phyloP scores from a whole-genome alignment of 2,113 vertebrate species.

The Xerus inauris region DNA sequence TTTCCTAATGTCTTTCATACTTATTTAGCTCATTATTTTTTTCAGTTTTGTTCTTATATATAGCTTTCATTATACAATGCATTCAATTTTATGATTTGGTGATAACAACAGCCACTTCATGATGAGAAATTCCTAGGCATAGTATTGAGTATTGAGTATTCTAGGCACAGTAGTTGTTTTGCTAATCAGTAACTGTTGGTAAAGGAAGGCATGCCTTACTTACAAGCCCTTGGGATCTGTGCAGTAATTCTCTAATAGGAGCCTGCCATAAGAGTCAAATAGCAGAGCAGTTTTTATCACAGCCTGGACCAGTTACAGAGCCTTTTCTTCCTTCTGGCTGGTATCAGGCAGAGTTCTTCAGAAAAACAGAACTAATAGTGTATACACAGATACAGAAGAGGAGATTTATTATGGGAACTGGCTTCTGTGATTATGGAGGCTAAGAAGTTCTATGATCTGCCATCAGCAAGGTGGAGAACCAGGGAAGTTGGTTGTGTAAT shows the following conservation, averaged over 20 bases:
- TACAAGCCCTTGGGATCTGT: not conserved
- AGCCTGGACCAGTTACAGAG: not conserved
- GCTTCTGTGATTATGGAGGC: not conserved
- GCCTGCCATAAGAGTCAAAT: not conserved
- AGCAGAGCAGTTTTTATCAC: not conserved
- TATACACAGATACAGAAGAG: not conserved
- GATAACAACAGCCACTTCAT: slow-evolving; percentile 10
- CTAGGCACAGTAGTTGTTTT: not conserved
- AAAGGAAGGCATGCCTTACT: not conserved
- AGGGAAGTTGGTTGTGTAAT: not conserved
- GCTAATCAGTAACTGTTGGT: slow-evolving; percentile 18
- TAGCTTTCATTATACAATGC: not conserved
- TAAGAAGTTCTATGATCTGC: not conserved
- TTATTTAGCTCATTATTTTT: not conserved
- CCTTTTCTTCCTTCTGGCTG: not conserved
- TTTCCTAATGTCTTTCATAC: slow-evolving; percentile 14
- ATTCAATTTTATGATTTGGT: slow-evolving; percentile 10
- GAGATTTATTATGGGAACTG: not conserved
- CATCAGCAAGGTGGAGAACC: not conserved
- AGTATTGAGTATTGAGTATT: slow-evolving; percentile 6
- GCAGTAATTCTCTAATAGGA: not conserved
- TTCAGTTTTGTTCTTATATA: too few relatives aligned
- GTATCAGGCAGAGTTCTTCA: not conserved
- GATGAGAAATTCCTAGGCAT: not conserved
- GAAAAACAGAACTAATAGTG: not conserved